Percentiles rank a stretch among this genome's conserved stretches.
These are phyloP conservation scores for human (Homo sapiens) DNA, from an alignment of 2,113 vertebrate species.

Conservation along the genomic window GRCh38 chr4:60968001-60968500, in stretches of 20 bases:
- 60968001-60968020: constrained; percentile 4
- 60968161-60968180: not conserved
- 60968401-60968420: not conserved
- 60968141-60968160: not conserved
- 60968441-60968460: not conserved
- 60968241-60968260: not conserved
- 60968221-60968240: not conserved
- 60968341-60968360: not conserved
- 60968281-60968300: not conserved
- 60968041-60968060: not conserved
- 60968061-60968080: not conserved
- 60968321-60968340: not conserved
- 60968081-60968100: not conserved
- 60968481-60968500: not conserved
- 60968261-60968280: not conserved
- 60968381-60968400: not conserved
- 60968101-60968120: not conserved
- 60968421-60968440: not conserved
- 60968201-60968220: not conserved
- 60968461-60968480: not conserved
- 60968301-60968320: not conserved
- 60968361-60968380: not conserved
- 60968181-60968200: not conserved
- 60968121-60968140: not conserved
- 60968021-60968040: not conserved